Evolutionary conservation across 2,113 vertebrate genomes (phyloP), one percentile per base, ranked within the genome.

Genomic region (Lamprologus sp.): DNA sequence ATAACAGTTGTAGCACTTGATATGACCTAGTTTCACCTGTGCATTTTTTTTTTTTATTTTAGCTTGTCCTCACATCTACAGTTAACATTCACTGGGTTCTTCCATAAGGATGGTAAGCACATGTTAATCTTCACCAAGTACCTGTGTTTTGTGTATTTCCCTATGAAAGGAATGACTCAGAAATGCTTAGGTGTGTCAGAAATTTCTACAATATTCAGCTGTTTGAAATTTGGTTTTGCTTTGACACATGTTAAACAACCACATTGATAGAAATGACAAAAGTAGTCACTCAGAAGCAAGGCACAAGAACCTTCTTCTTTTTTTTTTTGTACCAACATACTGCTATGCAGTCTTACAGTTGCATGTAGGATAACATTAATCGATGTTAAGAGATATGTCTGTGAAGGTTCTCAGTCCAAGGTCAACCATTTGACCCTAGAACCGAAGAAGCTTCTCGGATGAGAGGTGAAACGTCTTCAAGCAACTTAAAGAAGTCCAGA

Each of bases 81-180:
- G 93, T 97, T 99, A 92, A 99, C 98, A 11, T 99, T 99, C 96
- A 99, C 98, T 94, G 99, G 99, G 95, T 99, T 99, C 97, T 99
- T 99, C 97, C 98, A 99, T 96, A 99, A 99, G 97, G 98, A 97
- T 93, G 98, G 98, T 99, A 96, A 91, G 85, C 23, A 63, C 11
- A 7, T 5, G 21, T 47, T 19, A 45, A 3, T 26, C 5, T 31
- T 75, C 15, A 28, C 42, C 70, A 75, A 75, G 70, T 47, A 75
- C 40, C 40, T 28, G 23, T 28, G 9, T 28, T 47, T 75, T 75
- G 40, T 75, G 14, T 75, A 26, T 47, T 26, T 47, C 14, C 3
- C n/a, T 47, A 11, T 19, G 8, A 47, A 75, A 47, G 70, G 19
- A 17, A 75, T 45, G 8, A 73, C 13, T 73, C 37, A 9, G 12